A percentile compares a stretch with the other conserved stretches of the same genome.
phyloP scores from a whole-genome alignment of 2,888 invertebrate species.

The Rotaria socialis region DNA sequence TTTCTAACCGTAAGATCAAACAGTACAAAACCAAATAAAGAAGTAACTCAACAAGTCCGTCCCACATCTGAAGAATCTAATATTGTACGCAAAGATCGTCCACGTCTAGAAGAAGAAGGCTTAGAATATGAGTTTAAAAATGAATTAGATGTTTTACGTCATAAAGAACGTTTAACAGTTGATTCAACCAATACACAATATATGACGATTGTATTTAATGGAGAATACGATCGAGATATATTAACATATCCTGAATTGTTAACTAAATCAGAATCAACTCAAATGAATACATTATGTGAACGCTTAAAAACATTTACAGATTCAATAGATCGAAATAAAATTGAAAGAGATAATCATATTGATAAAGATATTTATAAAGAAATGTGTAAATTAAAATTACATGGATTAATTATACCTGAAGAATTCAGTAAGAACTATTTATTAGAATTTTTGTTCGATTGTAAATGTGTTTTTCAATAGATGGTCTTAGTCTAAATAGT shows the following conservation, averaged over 20 bases:
- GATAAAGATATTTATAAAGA: conserved; percentile 27
- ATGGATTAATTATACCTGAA: neutral
- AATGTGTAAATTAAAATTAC: conserved; percentile 21
- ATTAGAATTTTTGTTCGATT: no score
- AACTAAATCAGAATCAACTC: conserved; percentile 6
- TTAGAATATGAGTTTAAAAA: conserved; percentile 29
- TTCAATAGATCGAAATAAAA: conserved; percentile 19
- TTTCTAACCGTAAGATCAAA: neutral
- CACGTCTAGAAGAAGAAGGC: conserved; percentile 21
- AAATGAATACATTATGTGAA: conserved; percentile 22
- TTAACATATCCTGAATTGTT: conserved; percentile 30
- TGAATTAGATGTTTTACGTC: conserved; percentile 17
- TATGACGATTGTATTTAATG: conserved; percentile 23
- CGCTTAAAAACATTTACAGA: conserved; percentile 5
- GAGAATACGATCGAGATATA: conserved; percentile 32
- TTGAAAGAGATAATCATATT: conserved; percentile 15
- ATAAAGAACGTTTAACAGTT: conserved; percentile 31
- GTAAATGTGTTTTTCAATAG: neutral
- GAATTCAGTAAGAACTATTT: neutral
- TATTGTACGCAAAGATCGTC: neutral
- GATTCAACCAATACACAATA: conserved; percentile 30
- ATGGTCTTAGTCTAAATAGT: conserved; percentile 31
- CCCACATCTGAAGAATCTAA: neutral
- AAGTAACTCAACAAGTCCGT: neutral
- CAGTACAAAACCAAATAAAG: neutral